Evolutionary conservation across 2,888 invertebrate genomes (phyloP), one percentile per base, ranked within the genome.

Genomic region (Sinhomidia bicolor): DNA sequence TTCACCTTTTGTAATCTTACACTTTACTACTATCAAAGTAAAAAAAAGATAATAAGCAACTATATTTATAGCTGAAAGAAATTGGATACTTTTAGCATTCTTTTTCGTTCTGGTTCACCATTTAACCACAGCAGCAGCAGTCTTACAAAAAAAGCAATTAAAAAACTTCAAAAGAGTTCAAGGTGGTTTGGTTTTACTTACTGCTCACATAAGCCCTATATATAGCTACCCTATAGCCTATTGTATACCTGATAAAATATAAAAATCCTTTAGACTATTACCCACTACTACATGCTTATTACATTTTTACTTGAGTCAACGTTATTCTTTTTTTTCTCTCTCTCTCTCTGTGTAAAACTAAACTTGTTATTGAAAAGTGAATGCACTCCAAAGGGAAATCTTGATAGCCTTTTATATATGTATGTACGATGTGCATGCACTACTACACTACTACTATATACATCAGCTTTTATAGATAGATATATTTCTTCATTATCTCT

Each of bases 91-190:
- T 65, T 60, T 62, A 62, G 26, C 26, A 26, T 62, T 23, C 29
- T n/a, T n/a, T 32, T 65, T 0, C 1, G 6, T 65, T 32, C 14
- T n/a, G 65, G 29, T 9, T n/a, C 57, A 20, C 57, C 20, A 9
- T 9, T 6, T n/a, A 36, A 74, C 47, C 47, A n/a, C 47, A 44
- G 1, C 26, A 20, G 32, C 3, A 26, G 62, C 7, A 71, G 47
- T 1, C 29, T 51, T 44, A 26, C 62, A 32, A 85, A 85, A 74
- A 79, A 78, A 65, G 79, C 65, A 85, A 85, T 85, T 85, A 85
- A 85, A n/a, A 85, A 85, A 81, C 65, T 85, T 85, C 54, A 85
- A 85, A 85, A 74, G 62, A 85, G 20, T 76, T 54, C 14, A 26
- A 29, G 84, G 17, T 76, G 54, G 76, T 41, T 76, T 26, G 76